phyloP scores from a whole-genome alignment of 2,113 vertebrate species.

The Sprattus sprattus region DNA sequence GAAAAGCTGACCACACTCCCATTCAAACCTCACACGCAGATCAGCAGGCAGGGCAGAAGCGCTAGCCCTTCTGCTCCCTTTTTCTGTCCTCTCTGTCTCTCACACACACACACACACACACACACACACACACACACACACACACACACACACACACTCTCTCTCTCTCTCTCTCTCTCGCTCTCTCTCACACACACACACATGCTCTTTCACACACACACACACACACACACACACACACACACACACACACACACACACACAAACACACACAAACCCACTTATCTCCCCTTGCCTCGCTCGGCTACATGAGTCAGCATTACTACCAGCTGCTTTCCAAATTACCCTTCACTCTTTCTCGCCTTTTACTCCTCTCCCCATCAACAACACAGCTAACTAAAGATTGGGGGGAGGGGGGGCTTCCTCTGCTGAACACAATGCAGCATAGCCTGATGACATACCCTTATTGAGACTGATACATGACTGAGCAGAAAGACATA shows the following conservation, averaged over 20 bases:
- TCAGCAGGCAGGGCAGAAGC: neutral
- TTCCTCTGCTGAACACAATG: neutral
- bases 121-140: neutral
- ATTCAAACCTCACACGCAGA: neutral
- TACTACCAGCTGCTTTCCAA: slow-evolving; percentile 61
- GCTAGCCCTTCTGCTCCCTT: neutral
- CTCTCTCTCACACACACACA: neutral
- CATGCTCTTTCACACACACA: neutral
- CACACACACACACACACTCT: neutral
- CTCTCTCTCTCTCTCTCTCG: neutral
- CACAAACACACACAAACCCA: slow-evolving; percentile 37
- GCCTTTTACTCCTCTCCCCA: neutral
- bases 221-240: neutral
- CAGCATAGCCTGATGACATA: neutral
- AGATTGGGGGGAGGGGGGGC: neutral
- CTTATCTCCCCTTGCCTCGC: slow-evolving; percentile 52
- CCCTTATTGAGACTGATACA: neutral
- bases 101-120: slow-evolving; percentile 1
- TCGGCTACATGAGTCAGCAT: slow-evolving; percentile 63
- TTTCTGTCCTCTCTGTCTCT: slow-evolving; percentile 27
- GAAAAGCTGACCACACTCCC: neutral
- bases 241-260: slow-evolving; percentile 4
- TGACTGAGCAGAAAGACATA: neutral
- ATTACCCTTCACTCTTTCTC: slow-evolving; percentile 32
- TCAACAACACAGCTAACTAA: slow-evolving; percentile 5